Base-by-base conservation (phyloP, 2,888 invertebrate species). In the Sinotaia quadrata region DNA sequence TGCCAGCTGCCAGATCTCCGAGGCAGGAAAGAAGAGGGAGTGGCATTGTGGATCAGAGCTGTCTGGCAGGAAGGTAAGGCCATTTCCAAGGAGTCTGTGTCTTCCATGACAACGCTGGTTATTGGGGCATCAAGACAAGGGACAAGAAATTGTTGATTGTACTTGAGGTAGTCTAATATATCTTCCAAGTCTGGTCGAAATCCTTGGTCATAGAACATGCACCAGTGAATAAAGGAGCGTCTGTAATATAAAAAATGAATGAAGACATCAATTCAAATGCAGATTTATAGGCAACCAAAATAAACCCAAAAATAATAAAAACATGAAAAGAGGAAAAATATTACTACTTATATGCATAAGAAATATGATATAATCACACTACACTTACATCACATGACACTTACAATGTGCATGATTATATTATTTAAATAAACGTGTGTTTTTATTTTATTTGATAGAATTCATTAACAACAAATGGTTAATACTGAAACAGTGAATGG, bases 111-210 rank as follows among this genome's bases (percentile, higher is more conserved):
- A 60, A 95, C 92, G 71, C 93, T 85, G 7, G 85, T 92, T 92
- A 91, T 68, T 92, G 90, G 59, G 93, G 94, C 81, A 62, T 95
- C 95, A 44, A 95, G 90, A 81, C 94, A 93, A 0, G 96, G 94
- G 29, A 92, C 89, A 60, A 96, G 89, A 66, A 96, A 91, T 5
- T 93, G 91, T 21, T 94, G 93, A 86, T 93, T 92, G 80, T 92
- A 93, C 2, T 93, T 93, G 70, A 96, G 90, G 83, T 93, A 93
- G 72, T 94, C 94, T 1, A 94, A 93, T 69, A 96, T 92, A 88
- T 93, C 94, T 0, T 92, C 91, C 0, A 95, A 94, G 2, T 92
- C 90, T 4, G 95, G 94, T 27, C 96, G 92, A 78, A 91, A 91
- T 72, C 91, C 91, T 36, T 91, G 89, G 66, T 93, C 93, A 71